These are phyloP conservation scores for Miniopterus natalensis DNA, from an alignment of 2,113 vertebrate genomes.

Conservation along the genomic window DNA sequence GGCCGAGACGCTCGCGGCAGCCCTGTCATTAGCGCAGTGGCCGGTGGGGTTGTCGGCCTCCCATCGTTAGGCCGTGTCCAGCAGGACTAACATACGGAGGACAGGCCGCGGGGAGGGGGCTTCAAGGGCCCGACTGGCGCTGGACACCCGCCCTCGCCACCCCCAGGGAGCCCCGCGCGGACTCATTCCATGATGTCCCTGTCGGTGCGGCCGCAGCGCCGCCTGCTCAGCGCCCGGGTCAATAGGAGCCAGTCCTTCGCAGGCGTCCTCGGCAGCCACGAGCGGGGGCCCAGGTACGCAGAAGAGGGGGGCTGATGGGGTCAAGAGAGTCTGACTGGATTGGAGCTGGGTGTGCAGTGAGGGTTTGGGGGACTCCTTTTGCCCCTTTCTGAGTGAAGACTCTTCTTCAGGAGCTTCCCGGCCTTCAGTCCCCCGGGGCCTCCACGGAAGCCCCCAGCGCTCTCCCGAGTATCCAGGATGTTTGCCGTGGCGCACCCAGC, in stretches of 20 bases:
- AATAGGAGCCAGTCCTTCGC: conserved; percentile 98
- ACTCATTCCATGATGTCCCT: conserved; percentile 97
- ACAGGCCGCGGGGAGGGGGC: neutral
- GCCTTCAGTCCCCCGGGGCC: conserved; percentile 95
- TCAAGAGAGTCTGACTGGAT: neutral
- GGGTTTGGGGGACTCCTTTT: conserved; percentile 31
- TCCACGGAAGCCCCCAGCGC: conserved; percentile 90
- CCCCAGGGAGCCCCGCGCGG: conserved; percentile 94
- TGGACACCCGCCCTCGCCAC: conserved; percentile 60
- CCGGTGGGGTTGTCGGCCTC: neutral
- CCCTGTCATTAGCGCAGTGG: conserved; percentile 77
- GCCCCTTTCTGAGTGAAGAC: conserved; percentile 29
- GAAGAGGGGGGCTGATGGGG: neutral
- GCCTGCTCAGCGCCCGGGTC: conserved; percentile 91
- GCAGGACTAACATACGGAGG: neutral
- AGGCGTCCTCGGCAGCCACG: conserved; percentile 93
- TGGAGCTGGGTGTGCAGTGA: conserved; percentile 12
- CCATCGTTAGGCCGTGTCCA: neutral
- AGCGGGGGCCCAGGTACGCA: conserved; percentile 93
- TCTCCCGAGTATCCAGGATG: conserved; percentile 96
- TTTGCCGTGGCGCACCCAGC: conserved; percentile 94
- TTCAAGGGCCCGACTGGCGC: conserved; percentile 18
- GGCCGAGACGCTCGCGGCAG: conserved; percentile 67
- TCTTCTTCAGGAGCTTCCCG: conserved; percentile 89
- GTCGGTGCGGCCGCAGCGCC: conserved; percentile 93